These are phyloP conservation scores for Cryptocephalus primarius DNA, from an alignment of 2,888 invertebrate genomes.

Conservation along the genomic window DNA sequence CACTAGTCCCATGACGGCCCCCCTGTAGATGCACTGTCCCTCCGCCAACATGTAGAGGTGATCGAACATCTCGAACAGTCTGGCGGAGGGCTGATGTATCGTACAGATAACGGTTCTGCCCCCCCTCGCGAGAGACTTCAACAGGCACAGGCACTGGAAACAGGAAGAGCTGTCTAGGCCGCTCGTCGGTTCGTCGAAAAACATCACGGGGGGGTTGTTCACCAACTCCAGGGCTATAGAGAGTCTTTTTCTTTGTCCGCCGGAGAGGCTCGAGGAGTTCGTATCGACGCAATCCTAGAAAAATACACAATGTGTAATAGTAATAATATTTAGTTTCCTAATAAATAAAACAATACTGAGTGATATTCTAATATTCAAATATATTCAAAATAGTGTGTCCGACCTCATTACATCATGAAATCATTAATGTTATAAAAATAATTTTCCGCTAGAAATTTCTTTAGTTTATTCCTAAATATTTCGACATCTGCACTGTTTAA, in stretches of 20 bases:
- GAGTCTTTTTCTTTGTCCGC: slow-evolving; percentile 80
- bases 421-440: no score
- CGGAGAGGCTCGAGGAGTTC: slow-evolving; percentile 70
- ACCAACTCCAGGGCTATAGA: slow-evolving; percentile 89
- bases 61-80: slow-evolving; percentile 93
- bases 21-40: slow-evolving; percentile 89
- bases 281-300: slow-evolving; percentile 65
- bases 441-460: no score
- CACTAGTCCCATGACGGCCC: slow-evolving; percentile 70
- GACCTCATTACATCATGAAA: no score
- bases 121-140: slow-evolving; percentile 79
- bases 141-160: slow-evolving; percentile 70
- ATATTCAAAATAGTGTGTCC: no score
- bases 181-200: slow-evolving; percentile 90
- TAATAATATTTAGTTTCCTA: no score
- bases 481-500: no score
- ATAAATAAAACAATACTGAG: no score
- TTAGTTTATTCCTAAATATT: no score
- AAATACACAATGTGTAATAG: background rate
- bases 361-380: no score
- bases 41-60: slow-evolving; percentile 82
- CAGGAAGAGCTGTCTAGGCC: slow-evolving; percentile 92
- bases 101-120: slow-evolving; percentile 90
- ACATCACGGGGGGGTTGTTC: slow-evolving; percentile 95
- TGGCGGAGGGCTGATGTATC: slow-evolving; percentile 92